These are phyloP conservation scores for Acanthornis magna DNA, from an alignment of 2,797 vertebrate genomes.

Conservation along the genomic window DNA sequence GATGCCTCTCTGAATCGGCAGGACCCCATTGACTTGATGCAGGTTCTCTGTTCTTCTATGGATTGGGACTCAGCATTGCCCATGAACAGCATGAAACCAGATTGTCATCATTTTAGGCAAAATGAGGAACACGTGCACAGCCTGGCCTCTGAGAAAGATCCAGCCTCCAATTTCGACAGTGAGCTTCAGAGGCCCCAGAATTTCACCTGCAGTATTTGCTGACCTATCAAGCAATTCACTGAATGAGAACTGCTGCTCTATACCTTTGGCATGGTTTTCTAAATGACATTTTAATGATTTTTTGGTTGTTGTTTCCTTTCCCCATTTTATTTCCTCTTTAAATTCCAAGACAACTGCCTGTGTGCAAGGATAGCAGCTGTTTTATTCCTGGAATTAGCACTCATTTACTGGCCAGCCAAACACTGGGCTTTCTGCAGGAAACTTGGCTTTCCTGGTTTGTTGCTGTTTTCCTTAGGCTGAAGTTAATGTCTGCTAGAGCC, in stretches of 20 bases:
- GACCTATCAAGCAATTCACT: background rate
- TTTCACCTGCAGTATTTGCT: background rate
- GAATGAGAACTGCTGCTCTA: background rate
- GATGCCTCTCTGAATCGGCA: background rate
- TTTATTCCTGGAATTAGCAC: conserved; percentile 45
- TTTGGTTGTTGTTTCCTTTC: conserved; percentile 18
- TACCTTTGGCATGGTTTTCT: background rate
- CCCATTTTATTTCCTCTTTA: conserved; percentile 34
- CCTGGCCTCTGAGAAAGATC: background rate
- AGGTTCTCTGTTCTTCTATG: background rate
- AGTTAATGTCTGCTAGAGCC: background rate
- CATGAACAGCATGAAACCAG: background rate
- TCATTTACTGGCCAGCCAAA: background rate
- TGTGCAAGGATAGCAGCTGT: conserved; percentile 29
- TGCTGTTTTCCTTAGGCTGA: conserved; percentile 38
- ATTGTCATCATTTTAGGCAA: background rate
- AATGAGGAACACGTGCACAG: background rate
- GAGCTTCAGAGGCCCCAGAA: background rate
- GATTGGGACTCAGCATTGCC: background rate
- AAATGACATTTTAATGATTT: background rate
- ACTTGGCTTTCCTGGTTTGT: conserved; percentile 15
- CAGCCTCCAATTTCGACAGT: background rate
- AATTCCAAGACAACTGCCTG: conserved; percentile 30
- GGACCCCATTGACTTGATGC: background rate
- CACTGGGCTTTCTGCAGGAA: conserved; percentile 40